A percentile compares a stretch with the other conserved stretches of the same genome.
phyloP scores from a whole-genome alignment of 2,797 vertebrate genomes.

The Dermochelys coriacea region DNA sequence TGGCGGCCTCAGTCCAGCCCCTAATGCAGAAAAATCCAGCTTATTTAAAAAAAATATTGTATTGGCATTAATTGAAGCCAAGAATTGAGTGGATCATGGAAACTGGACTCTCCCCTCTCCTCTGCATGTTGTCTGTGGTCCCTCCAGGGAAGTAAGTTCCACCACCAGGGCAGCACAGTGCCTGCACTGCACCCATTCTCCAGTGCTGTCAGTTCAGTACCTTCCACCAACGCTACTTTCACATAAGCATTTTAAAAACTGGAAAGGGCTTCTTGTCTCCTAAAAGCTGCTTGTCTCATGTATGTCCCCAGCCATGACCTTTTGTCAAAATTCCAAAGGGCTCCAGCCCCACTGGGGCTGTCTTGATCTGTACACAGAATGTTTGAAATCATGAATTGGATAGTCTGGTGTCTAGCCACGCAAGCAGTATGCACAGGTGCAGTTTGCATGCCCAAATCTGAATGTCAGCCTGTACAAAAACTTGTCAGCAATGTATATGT shows the following conservation, averaged over 20 bases:
- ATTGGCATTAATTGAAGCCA: not conserved
- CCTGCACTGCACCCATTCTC: not conserved
- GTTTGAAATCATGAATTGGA: not conserved
- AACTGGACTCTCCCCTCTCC: not conserved
- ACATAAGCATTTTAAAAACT: not conserved
- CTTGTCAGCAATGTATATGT: not conserved
- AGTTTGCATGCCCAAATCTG: not conserved
- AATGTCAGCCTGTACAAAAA: not conserved
- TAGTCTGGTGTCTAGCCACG: not conserved
- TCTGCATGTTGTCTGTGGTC: not conserved
- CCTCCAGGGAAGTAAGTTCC: not conserved
- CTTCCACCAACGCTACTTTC: not conserved
- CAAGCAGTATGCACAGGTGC: not conserved
- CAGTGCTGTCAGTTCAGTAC: not conserved
- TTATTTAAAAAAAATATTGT: accelerated
- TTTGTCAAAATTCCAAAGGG: not conserved
- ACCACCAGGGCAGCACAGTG: not conserved
- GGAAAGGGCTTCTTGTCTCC: not conserved
- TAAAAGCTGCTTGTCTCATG: not conserved
- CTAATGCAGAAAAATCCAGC: not conserved
- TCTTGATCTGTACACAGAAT: not conserved
- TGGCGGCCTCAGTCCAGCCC: not conserved
- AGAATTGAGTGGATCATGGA: not conserved
- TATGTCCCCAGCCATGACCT: not conserved
- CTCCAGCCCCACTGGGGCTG: not conserved